phyloP scores from a whole-genome alignment of 2,113 vertebrate species.

The Anoplopoma fimbria region DNA sequence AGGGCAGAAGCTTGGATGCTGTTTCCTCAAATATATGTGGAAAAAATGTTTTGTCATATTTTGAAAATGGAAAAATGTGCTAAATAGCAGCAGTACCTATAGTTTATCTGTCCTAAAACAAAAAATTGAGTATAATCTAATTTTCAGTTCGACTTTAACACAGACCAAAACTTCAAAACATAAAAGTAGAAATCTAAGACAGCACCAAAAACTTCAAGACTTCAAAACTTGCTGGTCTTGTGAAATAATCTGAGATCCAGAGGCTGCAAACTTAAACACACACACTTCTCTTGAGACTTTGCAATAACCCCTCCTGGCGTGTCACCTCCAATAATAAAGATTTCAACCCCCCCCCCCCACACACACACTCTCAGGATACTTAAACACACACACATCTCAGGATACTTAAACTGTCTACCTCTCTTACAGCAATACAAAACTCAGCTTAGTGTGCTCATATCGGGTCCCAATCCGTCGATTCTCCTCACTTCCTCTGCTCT shows the following conservation, averaged over 20 bases:
- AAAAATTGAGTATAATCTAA: not conserved
- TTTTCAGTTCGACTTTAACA: not conserved
- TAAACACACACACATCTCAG: not conserved
- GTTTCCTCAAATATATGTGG: not conserved
- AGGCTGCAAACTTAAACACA: not conserved
- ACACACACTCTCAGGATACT: too few species aligned
- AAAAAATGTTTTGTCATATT: not conserved
- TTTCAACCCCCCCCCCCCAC: not conserved
- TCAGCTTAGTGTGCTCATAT: constrained; percentile 19
- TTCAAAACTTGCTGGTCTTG: not conserved
- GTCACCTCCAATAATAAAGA: constrained; percentile 6
- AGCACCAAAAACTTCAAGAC: not conserved
- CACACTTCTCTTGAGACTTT: not conserved
- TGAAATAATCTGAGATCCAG: not conserved
- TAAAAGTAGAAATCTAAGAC: not conserved
- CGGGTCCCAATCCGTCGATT: constrained; percentile 38
- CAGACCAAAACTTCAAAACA: not conserved
- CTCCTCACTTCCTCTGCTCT: constrained; percentile 20
- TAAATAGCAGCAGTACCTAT: not conserved
- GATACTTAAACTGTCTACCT: constrained; percentile 24
- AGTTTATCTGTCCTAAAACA: not conserved
- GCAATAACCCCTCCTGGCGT: not conserved
- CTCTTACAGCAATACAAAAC: constrained; percentile 5
- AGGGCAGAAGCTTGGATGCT: not conserved
- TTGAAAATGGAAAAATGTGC: not conserved